Conservation (phyloP, 2,888 invertebrate species). For the Parascotia fuliginaria region DNA sequence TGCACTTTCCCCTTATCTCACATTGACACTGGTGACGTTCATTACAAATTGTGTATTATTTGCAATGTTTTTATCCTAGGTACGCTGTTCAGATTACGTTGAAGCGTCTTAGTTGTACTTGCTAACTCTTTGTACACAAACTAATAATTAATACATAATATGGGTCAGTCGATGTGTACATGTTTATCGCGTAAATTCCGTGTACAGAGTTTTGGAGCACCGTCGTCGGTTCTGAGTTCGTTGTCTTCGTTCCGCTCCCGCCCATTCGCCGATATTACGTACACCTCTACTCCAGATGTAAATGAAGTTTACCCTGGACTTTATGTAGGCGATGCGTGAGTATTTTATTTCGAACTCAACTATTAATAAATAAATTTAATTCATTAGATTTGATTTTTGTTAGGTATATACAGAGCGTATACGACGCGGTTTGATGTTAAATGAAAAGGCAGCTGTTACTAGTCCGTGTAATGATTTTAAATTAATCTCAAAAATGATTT, state of each 20-base stretch:
- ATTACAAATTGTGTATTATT: constrained; percentile 35
- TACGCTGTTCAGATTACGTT: constrained; percentile 22
- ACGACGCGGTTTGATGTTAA: too few species aligned
- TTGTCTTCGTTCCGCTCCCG: constrained; percentile 69
- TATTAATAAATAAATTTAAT: too few species aligned
- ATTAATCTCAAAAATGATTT: too few species aligned
- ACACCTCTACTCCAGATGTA: constrained; percentile 87
- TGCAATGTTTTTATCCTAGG: constrained; percentile 29
- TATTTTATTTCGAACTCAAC: constrained; percentile 43
- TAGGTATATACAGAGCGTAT: too few species aligned
- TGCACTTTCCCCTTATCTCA: constrained; percentile 41
- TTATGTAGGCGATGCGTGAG: constrained; percentile 91
- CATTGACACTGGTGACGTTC: constrained; percentile 19
- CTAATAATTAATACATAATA: constrained; percentile 44
- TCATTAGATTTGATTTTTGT: too few species aligned
- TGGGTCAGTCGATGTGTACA: constrained; percentile 60
- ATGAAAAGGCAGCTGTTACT: too few species aligned
- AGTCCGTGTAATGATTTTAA: too few species aligned
- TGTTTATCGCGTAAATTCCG: constrained; percentile 54
- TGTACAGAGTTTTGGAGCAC: constrained; percentile 73
- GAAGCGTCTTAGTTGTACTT: constrained; percentile 17
- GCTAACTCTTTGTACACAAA: constrained; percentile 1
- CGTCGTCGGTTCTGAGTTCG: constrained; percentile 72
- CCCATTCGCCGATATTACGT: constrained; percentile 65
- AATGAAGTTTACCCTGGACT: constrained; percentile 92